phyloP scores from a whole-genome alignment of 2,888 invertebrate species.

The Syritta pipiens region DNA sequence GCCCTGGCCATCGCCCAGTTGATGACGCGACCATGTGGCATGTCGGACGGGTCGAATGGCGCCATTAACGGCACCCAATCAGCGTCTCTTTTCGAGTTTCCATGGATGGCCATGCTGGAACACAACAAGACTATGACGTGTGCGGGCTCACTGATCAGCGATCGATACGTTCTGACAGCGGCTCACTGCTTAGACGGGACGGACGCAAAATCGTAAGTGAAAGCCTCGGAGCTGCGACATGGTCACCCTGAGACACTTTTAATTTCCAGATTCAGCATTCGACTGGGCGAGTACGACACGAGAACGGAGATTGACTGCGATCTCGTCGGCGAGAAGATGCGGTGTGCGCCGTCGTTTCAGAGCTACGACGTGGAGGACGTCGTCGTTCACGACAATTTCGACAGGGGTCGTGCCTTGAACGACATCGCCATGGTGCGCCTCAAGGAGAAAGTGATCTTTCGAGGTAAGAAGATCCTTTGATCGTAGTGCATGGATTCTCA shows the following conservation, averaged over 20 bases:
- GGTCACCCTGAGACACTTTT: neutral
- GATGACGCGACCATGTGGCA: conserved; percentile 49
- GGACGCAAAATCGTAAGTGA: conserved; percentile 45
- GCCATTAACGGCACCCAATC: conserved; percentile 31
- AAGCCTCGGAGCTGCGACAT: neutral
- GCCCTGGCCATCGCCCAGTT: conserved; percentile 29
- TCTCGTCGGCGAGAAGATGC: neutral
- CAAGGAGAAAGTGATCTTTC: conserved; percentile 22
- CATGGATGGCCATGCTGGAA: conserved; percentile 61
- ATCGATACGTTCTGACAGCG: conserved; percentile 55
- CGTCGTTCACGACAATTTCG: conserved; percentile 42
- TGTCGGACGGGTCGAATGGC: conserved; percentile 34
- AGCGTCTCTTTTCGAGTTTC: conserved; percentile 49
- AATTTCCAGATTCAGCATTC: conserved; percentile 37
- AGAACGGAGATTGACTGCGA: conserved; percentile 50
- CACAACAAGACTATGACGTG: conserved; percentile 31
- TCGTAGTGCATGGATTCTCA: neutral
- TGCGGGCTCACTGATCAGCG: conserved; percentile 55
- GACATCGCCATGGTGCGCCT: conserved; percentile 52
- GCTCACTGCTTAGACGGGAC: conserved; percentile 48
- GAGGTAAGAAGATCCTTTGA: conserved; percentile 29
- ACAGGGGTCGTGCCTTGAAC: neutral
- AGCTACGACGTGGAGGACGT: conserved; percentile 46
- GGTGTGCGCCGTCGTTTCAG: conserved; percentile 43
- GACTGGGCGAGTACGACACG: conserved; percentile 58